phyloP scores from a whole-genome alignment of 2,888 invertebrate genomes.

The Aspidiotus rigidus region DNA sequence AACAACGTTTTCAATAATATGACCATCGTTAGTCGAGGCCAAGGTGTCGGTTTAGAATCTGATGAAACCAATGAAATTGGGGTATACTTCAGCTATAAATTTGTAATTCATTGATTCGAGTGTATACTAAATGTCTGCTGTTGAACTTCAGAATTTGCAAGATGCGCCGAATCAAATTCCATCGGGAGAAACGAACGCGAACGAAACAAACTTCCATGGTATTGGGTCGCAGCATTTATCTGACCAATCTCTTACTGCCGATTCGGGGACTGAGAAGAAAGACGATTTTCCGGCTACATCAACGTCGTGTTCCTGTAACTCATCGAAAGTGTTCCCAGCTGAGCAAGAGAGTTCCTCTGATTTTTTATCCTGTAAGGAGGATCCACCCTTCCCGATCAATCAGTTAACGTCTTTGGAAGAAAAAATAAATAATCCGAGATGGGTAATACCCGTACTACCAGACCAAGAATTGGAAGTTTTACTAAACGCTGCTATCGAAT shows the following conservation, averaged over 20 bases:
- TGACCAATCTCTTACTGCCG: conserved; percentile 16
- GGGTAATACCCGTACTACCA: conserved; percentile 95
- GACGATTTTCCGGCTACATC: conserved; percentile 9
- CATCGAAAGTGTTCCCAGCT: conserved; percentile 11
- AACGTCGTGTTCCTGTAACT: conserved; percentile 13
- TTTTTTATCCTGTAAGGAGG: conserved; percentile 11
- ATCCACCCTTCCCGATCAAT: conserved; percentile 65
- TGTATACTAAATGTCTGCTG: neutral
- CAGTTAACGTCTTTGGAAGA: conserved; percentile 84
- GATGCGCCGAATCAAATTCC: neutral
- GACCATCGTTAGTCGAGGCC: conserved; percentile 56
- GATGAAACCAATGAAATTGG: conserved; percentile 42
- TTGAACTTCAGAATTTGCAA: neutral
- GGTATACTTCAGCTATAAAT: conserved; percentile 35
- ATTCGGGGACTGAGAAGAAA: conserved; percentile 3
- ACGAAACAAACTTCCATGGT: conserved; percentile 6
- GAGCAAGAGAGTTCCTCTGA: conserved; percentile 9
- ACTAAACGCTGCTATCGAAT: conserved; percentile 76
- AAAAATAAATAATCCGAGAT: conserved; percentile 89
- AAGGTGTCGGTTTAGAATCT: conserved; percentile 51
- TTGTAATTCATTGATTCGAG: neutral
- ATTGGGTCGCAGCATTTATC: conserved; percentile 20
- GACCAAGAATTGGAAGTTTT: conserved; percentile 91
- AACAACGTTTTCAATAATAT: conserved; percentile 43
- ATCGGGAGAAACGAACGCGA: conserved; percentile 3